These are phyloP conservation scores for Bombus balteatus DNA, from an alignment of 1,140 invertebrate genomes.

Conservation along the genomic window DNA sequence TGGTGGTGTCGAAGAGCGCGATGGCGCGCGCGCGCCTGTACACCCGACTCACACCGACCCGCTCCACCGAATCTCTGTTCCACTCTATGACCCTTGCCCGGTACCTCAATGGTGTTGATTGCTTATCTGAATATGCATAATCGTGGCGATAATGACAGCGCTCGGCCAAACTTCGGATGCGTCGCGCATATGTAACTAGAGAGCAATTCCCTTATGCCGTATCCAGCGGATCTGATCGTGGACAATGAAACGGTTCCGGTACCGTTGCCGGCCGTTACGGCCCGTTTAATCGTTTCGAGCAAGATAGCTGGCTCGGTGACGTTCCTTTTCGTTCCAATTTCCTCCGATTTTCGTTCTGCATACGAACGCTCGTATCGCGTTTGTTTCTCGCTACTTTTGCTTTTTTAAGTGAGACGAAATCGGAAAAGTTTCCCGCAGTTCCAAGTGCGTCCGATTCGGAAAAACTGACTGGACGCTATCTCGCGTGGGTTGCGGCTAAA, in stretches of 20 bases:
- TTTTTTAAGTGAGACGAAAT: not conserved
- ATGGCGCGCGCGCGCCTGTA: no score
- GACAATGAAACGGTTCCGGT: slow-evolving; percentile 57
- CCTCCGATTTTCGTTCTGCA: accelerated
- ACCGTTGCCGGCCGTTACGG: slow-evolving; percentile 8
- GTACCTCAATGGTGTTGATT: slow-evolving; percentile 68
- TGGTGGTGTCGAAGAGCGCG: no score
- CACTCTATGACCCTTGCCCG: slow-evolving; percentile 48
- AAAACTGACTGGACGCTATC: not conserved
- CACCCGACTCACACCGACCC: not conserved
- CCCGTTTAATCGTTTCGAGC: slow-evolving; percentile 27
- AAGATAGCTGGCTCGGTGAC: not conserved
- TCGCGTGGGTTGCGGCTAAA: not conserved
- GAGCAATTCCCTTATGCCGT: slow-evolving; percentile 63
- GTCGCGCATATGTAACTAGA: slow-evolving; percentile 66
- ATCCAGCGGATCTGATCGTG: slow-evolving; percentile 47
- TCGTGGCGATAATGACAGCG: slow-evolving; percentile 63
- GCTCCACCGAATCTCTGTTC: slow-evolving; percentile 50
- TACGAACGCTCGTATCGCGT: not conserved
- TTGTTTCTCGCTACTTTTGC: not conserved
- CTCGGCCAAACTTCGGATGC: slow-evolving; percentile 55
- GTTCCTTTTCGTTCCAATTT: not conserved
- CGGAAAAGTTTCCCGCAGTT: not conserved
- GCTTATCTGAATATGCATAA: slow-evolving; percentile 71
- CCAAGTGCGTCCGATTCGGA: not conserved